These are phyloP conservation scores for Drosophila dives DNA, from an alignment of 2,888 invertebrate genomes.

Conservation along the genomic window DNA sequence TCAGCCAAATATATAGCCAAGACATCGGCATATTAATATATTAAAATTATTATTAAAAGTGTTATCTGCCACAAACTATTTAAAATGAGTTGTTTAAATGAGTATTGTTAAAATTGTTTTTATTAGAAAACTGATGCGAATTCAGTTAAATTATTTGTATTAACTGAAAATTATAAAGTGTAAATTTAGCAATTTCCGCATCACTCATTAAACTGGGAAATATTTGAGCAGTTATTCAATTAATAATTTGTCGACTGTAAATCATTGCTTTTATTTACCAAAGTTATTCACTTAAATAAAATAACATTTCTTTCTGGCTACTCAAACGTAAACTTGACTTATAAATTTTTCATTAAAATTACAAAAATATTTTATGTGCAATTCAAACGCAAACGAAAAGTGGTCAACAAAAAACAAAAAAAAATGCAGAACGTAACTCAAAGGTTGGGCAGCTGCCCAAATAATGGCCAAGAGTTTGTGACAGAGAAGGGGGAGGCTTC, in stretches of 20 bases:
- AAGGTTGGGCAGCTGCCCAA: constrained; percentile 64
- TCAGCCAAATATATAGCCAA: too few species aligned
- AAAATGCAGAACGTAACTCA: constrained; percentile 19
- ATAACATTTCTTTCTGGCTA: constrained; percentile 2
- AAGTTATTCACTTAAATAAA: neutral
- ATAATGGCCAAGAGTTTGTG: constrained; percentile 44
- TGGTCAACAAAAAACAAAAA: constrained; percentile 22
- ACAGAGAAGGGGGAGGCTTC: neutral
- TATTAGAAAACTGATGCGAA: too few species aligned
- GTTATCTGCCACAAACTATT: too few species aligned
- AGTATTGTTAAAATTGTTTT: too few species aligned
- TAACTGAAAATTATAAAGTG: neutral
- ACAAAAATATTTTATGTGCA: constrained; percentile 57
- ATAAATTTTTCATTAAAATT: constrained; percentile 61
- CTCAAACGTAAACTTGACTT: constrained; percentile 28
- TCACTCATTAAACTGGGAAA: neutral
- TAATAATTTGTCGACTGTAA: neutral
- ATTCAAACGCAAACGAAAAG: constrained; percentile 41
- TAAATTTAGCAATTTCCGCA: neutral
- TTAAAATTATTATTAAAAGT: too few species aligned
- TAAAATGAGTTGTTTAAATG: too few species aligned
- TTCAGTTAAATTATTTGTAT: neutral
- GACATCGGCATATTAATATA: too few species aligned
- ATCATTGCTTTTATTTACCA: neutral
- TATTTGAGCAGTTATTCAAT: neutral